Evolutionary conservation across 92 coral and sea anemone genomes (phyloP).

Genomic region (Pocillopora grandis): DNA sequence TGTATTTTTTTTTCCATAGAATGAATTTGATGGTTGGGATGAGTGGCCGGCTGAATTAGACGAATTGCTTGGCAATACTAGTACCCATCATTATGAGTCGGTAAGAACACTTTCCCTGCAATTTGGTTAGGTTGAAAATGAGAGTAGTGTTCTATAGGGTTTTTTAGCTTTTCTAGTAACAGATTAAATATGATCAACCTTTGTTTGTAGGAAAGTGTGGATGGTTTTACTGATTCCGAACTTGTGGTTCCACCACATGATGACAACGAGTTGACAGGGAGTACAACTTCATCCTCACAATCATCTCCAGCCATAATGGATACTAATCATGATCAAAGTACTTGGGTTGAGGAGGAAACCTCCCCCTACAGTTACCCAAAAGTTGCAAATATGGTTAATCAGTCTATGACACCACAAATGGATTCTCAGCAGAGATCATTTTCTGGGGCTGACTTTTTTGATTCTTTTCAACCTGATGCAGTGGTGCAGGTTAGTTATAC

Average conservation of each 20-base stretch:
- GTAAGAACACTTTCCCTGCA: conserved; percentile 5
- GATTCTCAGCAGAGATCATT: too few relatives aligned
- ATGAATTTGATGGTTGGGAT: conserved; percentile 38
- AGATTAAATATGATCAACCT: too few relatives aligned
- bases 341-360: conserved; percentile 12
- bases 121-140: too few relatives aligned
- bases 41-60: conserved; percentile 28
- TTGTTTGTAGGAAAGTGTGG: background rate
- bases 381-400: too few relatives aligned
- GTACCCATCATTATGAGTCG: conserved; percentile 5
- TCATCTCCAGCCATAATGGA: background rate
- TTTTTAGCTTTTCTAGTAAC: too few relatives aligned
- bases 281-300: background rate
- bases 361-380: too few relatives aligned
- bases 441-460: too few relatives aligned
- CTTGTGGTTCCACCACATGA: background rate
- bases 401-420: too few relatives aligned
- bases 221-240: background rate
- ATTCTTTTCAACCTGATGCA: too few relatives aligned
- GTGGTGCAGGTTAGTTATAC: too few relatives aligned
- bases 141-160: too few relatives aligned
- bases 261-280: background rate
- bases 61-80: background rate
- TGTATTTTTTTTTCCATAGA: background rate
- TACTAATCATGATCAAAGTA: conserved; percentile 1